phyloP scores from a whole-genome alignment of 2,888 invertebrate genomes.

The Zygogramma bicolorata region DNA sequence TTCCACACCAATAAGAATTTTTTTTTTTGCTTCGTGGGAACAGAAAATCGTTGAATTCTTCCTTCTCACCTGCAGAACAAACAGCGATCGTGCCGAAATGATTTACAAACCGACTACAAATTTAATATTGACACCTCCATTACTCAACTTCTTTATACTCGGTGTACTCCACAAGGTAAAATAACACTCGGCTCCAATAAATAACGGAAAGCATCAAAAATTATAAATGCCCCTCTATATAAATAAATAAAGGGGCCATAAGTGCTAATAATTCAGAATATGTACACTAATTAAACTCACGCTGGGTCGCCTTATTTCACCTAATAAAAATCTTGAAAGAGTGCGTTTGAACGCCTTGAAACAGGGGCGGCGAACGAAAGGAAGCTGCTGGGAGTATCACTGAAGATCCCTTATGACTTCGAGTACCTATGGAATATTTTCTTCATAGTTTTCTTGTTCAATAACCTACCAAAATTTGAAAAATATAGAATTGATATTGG shows the following conservation, averaged over 20 bases:
- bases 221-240: constrained; percentile 32
- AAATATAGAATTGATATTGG: no score
- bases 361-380: not conserved
- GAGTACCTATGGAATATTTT: no score
- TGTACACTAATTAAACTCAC: constrained; percentile 48
- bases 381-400: no score
- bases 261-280: constrained; percentile 49
- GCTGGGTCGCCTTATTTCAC: constrained; percentile 38
- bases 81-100: constrained; percentile 20
- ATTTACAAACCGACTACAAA: constrained; percentile 21
- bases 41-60: not conserved
- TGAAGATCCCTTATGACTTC: no score
- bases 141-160: constrained; percentile 18
- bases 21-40: not conserved
- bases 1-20: not conserved
- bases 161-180: constrained; percentile 12
- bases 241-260: constrained; percentile 29
- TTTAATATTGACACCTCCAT: constrained; percentile 25
- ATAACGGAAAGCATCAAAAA: constrained; percentile 32
- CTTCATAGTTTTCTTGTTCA: no score
- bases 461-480: no score
- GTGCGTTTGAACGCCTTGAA: constrained; percentile 12
- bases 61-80: constrained; percentile 16
- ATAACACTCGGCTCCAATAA: constrained; percentile 27
- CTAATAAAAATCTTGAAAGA: constrained; percentile 43